These are phyloP conservation scores for Mimas tiliae DNA, from an alignment of 2,888 invertebrate genomes.

Conservation along the genomic window DNA sequence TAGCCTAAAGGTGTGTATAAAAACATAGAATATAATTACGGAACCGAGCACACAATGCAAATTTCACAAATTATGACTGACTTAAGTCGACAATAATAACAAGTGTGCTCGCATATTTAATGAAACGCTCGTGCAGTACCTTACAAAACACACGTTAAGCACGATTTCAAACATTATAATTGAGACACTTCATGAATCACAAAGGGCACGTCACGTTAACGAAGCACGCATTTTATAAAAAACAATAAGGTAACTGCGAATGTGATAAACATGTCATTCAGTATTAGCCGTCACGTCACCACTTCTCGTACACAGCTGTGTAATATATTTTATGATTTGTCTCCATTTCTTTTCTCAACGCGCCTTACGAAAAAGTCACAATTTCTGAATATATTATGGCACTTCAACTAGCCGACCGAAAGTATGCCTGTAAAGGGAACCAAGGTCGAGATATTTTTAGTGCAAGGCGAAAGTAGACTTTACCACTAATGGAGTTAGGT, in stretches of 20 bases:
- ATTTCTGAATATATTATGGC: neutral
- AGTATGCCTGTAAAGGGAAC: neutral
- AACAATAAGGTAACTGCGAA: neutral
- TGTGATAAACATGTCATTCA: neutral
- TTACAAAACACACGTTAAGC: neutral
- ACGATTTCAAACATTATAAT: neutral
- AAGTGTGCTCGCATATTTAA: neutral
- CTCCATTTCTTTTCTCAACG: neutral
- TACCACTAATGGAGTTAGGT: neutral
- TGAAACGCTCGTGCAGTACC: neutral
- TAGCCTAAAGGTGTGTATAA: too few species aligned
- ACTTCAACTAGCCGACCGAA: neutral
- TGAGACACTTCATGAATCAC: neutral
- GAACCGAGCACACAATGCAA: neutral
- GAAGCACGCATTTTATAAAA: constrained; percentile 1
- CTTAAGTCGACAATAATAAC: neutral
- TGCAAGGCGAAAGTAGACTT: neutral
- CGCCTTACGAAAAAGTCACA: neutral
- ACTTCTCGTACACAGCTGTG: neutral
- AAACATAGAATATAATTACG: too few species aligned
- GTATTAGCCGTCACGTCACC: neutral
- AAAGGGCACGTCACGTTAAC: neutral
- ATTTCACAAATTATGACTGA: neutral
- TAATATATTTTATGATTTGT: constrained; percentile 6
- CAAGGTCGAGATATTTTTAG: neutral